Conservation (phyloP, 2,888 invertebrate genomes). For the Eulithis testata region DNA sequence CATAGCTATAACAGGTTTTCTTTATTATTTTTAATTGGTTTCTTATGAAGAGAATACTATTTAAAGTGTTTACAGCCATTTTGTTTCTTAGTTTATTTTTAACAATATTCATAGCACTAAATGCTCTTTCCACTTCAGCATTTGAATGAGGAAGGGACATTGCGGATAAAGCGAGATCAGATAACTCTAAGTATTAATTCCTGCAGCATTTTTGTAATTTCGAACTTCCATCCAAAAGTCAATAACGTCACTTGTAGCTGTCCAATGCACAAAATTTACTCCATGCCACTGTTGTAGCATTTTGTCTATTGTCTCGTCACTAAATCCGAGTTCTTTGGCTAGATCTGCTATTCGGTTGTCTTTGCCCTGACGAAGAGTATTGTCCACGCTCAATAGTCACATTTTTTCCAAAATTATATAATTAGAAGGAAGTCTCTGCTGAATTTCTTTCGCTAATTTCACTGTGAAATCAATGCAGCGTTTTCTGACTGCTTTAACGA, state of each 20-base stretch:
- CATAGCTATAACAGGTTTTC: slow-evolving; percentile 2
- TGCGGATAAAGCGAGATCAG: too few species aligned
- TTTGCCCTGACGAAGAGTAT: too few species aligned
- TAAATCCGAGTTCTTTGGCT: too few species aligned
- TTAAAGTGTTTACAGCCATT: slow-evolving; percentile 10
- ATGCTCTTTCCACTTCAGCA: background rate
- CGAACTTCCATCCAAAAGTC: too few species aligned
- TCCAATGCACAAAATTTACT: too few species aligned
- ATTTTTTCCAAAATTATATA: slow-evolving; percentile 6
- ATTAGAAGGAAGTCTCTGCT: slow-evolving; percentile 34
- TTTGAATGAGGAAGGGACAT: too few species aligned
- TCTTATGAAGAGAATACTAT: slow-evolving; percentile 7
- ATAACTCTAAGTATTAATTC: too few species aligned
- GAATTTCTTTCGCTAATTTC: slow-evolving; percentile 37
- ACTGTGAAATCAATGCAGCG: slow-evolving; percentile 35
- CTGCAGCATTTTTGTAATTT: too few species aligned
- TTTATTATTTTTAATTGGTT: slow-evolving; percentile 8
- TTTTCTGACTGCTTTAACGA: slow-evolving; percentile 24
- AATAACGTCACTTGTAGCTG: too few species aligned
- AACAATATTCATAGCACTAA: background rate
- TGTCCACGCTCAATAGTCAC: background rate
- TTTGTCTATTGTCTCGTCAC: too few species aligned
- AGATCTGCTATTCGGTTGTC: too few species aligned
- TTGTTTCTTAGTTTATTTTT: slow-evolving; percentile 9
- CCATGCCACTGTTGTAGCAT: too few species aligned